Percentiles rank a stretch among this genome's conserved stretches.
Evolutionary conservation across 2,797 vertebrate genomes (phyloP).

Genomic region (Myioborus melanocephalus): DNA sequence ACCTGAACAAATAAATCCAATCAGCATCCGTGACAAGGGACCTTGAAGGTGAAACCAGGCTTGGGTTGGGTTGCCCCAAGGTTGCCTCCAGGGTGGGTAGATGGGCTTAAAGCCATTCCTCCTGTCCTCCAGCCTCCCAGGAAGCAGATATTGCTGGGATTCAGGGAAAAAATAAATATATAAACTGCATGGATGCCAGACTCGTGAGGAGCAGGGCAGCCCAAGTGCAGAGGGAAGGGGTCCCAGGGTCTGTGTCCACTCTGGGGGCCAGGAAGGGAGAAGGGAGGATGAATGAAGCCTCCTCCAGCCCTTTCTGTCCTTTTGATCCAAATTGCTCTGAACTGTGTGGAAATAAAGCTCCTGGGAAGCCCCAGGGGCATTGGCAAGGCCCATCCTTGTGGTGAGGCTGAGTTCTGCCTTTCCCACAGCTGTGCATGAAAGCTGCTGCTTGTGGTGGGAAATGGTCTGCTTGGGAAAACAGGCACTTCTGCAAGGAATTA

Average conservation of each 20-base stretch:
- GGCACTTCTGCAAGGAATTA: not conserved
- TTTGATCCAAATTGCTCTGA: not conserved
- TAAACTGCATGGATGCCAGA: fast-evolving
- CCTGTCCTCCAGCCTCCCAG: not conserved
- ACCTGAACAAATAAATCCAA: not conserved
- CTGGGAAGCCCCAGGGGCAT: not conserved
- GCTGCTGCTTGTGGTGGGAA: not conserved
- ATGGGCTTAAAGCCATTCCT: not conserved
- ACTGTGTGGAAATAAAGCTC: not conserved
- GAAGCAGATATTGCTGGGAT: not conserved
- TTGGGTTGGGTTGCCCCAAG: not conserved
- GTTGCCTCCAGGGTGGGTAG: not conserved
- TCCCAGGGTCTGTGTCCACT: not conserved
- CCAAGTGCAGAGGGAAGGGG: not conserved
- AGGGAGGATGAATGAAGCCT: not conserved
- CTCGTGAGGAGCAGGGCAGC: fast-evolving
- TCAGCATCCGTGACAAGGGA: not conserved
- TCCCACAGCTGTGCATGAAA: not conserved
- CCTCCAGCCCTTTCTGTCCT: not conserved
- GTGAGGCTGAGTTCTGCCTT: not conserved
- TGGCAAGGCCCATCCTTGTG: not conserved
- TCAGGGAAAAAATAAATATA: fast-evolving
- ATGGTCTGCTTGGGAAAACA: not conserved
- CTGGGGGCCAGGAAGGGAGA: not conserved
- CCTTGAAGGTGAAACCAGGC: not conserved